These are phyloP conservation scores for Aselliscus stoliczkanus DNA, from an alignment of 2,797 vertebrate genomes.

Conservation along the genomic window DNA sequence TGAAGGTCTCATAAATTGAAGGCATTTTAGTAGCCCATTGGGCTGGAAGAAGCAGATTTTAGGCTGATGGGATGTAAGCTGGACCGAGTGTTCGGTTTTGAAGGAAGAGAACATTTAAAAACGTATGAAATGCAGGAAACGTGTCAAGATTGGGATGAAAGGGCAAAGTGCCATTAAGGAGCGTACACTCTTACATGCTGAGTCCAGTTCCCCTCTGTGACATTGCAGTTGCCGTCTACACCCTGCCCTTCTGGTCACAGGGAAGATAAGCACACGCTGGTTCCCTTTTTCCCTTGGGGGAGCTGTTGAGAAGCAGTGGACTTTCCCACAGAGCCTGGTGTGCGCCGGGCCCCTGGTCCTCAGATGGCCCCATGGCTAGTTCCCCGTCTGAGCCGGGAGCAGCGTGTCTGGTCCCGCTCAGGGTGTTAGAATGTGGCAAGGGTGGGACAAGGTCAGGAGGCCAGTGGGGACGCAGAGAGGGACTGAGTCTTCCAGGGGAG, in stretches of 20 bases:
- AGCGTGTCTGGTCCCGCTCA: background rate
- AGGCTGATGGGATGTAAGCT: background rate
- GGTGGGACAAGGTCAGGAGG: background rate
- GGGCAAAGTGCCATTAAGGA: background rate
- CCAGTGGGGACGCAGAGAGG: fast-evolving
- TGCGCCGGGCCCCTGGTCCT: background rate
- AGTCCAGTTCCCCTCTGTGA: background rate
- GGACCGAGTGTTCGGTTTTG: background rate
- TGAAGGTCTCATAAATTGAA: background rate
- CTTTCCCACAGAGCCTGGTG: fast-evolving
- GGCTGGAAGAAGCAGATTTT: background rate
- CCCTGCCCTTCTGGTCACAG: background rate
- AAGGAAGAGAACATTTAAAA: background rate
- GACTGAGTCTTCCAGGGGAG: background rate
- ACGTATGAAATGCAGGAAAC: background rate
- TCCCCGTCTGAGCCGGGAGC: background rate
- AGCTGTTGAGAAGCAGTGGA: background rate
- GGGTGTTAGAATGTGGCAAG: background rate
- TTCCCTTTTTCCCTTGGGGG: background rate
- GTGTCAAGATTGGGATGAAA: background rate
- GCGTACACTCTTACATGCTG: background rate
- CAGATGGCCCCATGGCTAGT: fast-evolving
- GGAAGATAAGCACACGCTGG: fast-evolving
- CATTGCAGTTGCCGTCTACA: background rate
- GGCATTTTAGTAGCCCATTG: background rate